Base-by-base conservation (phyloP, 2,113 vertebrate genomes). In the Galemys pyrenaicus region DNA sequence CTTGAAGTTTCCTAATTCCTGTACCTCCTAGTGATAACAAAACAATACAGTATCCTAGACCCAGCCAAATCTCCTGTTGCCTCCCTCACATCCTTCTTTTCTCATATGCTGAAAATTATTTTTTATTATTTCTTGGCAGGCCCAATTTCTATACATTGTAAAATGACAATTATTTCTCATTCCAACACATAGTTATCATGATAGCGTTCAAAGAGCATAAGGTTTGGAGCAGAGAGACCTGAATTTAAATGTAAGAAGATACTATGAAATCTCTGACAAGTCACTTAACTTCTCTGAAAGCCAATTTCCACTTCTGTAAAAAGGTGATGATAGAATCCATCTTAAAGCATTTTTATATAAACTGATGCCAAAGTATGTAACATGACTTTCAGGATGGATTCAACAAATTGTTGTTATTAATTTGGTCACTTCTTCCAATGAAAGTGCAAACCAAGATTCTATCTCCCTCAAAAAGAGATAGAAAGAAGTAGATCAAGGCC, bases 291-390 rank as follows among this genome's bases (percentile, higher is more conserved):
- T 77, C 19, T 74, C 16, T 65, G 54, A 81, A 83, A 74, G 32
- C 68, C 60, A 92, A 78, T 79, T 88, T 95, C 64, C 20, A 77
- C 19, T 41, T 95, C 7, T 30, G 56, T 46, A 28, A 67, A 84
- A 78, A 82, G 12, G 30, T 24, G 24, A n/a, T 56, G 16, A 49
- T 13, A 92, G 44, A 49, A 54, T 80, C 20, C 67, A 6, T 64
- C 35, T 58, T 60, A 74, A 78, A 84, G 3, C 9, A n/a, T 60
- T 78, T 86, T 92, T 70, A 75, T 65, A 54, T 35, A 35, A 67
- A 67, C 51, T 83, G 24, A 78, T 85, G 82, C 13, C 13, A 54
- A 67, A 26, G 7, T 17, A 41, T 28, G 64, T 49, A 86, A 83
- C 51, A 1, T 30, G 83, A 78, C 65, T 86, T 39, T 13, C 30